These are phyloP conservation scores for Arothron firmamentum DNA, from an alignment of 2,113 vertebrate genomes.

Conservation along the genomic window DNA sequence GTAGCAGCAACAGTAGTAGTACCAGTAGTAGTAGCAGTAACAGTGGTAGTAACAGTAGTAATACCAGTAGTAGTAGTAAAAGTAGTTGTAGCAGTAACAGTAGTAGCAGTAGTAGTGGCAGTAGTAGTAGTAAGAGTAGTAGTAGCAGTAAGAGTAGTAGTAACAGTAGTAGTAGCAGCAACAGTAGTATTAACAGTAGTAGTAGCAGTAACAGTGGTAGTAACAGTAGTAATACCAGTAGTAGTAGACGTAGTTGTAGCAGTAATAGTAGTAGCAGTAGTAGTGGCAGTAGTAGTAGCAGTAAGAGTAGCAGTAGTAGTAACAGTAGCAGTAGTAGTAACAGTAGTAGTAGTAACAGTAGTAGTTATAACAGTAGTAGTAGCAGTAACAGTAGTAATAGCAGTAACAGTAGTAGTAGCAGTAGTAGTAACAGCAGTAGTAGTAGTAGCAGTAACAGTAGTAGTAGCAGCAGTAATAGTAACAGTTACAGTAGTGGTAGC, in stretches of 20 bases:
- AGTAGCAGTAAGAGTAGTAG: neutral
- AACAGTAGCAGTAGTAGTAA: neutral
- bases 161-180: neutral
- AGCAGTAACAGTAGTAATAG: neutral
- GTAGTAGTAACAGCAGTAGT: neutral
- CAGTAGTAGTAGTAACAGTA: neutral
- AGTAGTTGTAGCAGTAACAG: neutral
- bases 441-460: neutral
- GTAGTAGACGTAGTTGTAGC: neutral
- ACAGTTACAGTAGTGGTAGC: neutral
- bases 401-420: neutral
- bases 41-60: neutral
- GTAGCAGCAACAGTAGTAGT: neutral
- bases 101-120: neutral
- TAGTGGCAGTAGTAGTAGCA: neutral
- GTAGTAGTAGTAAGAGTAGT: neutral
- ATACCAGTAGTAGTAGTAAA: neutral
- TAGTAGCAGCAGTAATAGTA: neutral
- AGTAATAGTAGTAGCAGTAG: neutral
- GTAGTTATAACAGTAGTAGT: neutral
- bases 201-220: neutral
- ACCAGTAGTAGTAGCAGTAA: neutral
- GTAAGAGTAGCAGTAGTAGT: neutral
- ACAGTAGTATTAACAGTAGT: neutral
- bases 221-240: neutral